These are phyloP conservation scores for Drosophila trapezifrons DNA, from an alignment of 1,140 invertebrate genomes.

Conservation along the genomic window DNA sequence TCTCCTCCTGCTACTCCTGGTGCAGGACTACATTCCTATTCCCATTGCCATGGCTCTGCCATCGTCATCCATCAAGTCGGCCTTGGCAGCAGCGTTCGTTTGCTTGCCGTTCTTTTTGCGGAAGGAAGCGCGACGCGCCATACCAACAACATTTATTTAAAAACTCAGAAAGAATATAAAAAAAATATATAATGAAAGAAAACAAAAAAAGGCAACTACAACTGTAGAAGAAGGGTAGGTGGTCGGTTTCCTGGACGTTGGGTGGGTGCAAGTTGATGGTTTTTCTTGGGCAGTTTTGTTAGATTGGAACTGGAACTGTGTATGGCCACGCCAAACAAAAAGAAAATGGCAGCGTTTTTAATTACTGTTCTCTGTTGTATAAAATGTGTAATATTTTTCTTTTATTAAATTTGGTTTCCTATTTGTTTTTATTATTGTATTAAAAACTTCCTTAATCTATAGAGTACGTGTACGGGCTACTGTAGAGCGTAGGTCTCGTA, in stretches of 20 bases:
- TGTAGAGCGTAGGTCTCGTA: too few relatives aligned
- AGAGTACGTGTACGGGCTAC: too few relatives aligned
- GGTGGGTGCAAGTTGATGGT: slow-evolving; percentile 8
- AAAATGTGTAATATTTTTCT: neutral
- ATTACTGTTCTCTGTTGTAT: too few relatives aligned
- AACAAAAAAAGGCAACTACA: slow-evolving; percentile 67
- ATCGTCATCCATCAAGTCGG: slow-evolving; percentile 55
- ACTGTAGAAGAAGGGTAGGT: slow-evolving; percentile 13
- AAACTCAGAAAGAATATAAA: slow-evolving; percentile 42
- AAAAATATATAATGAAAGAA: slow-evolving; percentile 44
- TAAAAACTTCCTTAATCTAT: too few relatives aligned
- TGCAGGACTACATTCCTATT: slow-evolving; percentile 38
- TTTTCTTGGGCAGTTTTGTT: neutral
- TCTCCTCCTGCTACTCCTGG: slow-evolving; percentile 3
- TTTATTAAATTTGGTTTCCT: neutral
- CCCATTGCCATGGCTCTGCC: slow-evolving; percentile 49
- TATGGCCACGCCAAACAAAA: slow-evolving; percentile 40
- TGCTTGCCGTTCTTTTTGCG: slow-evolving; percentile 23
- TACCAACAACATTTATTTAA: slow-evolving; percentile 60
- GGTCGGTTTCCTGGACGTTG: slow-evolving; percentile 7
- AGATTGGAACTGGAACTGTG: neutral
- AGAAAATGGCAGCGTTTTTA: slow-evolving; percentile 8
- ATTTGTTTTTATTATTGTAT: neutral
- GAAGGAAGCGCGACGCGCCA: slow-evolving; percentile 63
- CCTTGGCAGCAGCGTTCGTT: slow-evolving; percentile 28